Conservation (phyloP, 2,797 vertebrate species). For the Spinus olivaceus region DNA sequence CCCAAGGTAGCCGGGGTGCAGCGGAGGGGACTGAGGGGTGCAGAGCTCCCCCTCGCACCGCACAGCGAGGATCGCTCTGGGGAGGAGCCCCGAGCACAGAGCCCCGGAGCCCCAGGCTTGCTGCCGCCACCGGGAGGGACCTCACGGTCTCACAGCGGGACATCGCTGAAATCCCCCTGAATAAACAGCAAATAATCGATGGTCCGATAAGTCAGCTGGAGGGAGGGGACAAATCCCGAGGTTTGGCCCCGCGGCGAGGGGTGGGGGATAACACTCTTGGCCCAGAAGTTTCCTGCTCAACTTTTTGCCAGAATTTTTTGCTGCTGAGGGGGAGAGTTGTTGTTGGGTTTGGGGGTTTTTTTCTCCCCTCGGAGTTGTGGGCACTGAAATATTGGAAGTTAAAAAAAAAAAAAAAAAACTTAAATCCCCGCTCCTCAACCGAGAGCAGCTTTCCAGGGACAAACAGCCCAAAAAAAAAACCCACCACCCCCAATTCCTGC, state of each 20-base stretch:
- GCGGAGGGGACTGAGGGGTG: rapidly evolving
- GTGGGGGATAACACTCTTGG: background rate
- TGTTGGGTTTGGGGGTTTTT: background rate
- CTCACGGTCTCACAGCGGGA: background rate
- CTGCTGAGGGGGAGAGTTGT: background rate
- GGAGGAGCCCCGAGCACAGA: background rate
- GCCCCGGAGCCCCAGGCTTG: background rate
- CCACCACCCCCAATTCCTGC: slow-evolving; percentile 42
- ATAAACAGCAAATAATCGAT: background rate
- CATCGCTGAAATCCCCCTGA: background rate
- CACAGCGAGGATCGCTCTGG: background rate
- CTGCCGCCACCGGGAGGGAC: background rate
- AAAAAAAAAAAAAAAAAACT: slow-evolving; percentile 11
- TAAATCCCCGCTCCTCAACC: background rate
- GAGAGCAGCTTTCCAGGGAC: slow-evolving; percentile 26
- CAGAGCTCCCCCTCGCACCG: background rate
- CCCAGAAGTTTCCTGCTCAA: slow-evolving; percentile 33
- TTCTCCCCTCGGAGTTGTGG: background rate
- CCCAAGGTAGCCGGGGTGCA: background rate
- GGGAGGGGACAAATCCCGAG: background rate
- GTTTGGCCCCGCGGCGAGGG: background rate
- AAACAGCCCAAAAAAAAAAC: slow-evolving; percentile 27
- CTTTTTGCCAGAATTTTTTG: background rate
- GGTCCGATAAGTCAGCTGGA: background rate
- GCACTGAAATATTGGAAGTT: background rate